These are phyloP conservation scores for Zootoca vivipara DNA, from an alignment of 2,113 vertebrate genomes.

Conservation along the genomic window DNA sequence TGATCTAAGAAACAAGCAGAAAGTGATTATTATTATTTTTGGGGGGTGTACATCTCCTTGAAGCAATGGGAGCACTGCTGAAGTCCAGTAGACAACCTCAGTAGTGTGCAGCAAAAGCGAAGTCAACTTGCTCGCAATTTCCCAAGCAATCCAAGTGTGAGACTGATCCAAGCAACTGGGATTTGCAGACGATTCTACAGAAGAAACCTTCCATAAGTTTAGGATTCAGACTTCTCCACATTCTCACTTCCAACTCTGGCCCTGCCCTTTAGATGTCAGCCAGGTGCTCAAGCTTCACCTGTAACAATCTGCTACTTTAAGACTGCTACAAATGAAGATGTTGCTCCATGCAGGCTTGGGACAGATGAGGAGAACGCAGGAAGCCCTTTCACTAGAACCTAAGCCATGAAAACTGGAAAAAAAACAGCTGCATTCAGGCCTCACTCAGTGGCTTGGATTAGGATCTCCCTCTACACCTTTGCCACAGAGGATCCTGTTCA, in stretches of 20 bases:
- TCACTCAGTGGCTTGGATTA: background rate
- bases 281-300: background rate
- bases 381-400: background rate
- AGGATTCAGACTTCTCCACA: background rate
- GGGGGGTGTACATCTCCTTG: background rate
- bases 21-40: background rate
- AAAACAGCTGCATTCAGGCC: background rate
- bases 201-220: background rate
- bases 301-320: background rate
- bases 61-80: too few relatives aligned
- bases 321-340: background rate
- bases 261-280: background rate
- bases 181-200: background rate
- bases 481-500: background rate
- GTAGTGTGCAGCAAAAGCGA: background rate
- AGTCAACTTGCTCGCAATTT: rapidly evolving
- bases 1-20: constrained; percentile 63
- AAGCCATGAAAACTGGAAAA: background rate
- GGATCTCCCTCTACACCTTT: background rate
- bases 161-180: background rate
- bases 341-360: background rate
- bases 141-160: background rate
- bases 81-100: background rate
- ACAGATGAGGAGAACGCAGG: background rate
- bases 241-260: background rate